phyloP scores from a whole-genome alignment of 2,888 invertebrate genomes.

The Amorpha juglandis region DNA sequence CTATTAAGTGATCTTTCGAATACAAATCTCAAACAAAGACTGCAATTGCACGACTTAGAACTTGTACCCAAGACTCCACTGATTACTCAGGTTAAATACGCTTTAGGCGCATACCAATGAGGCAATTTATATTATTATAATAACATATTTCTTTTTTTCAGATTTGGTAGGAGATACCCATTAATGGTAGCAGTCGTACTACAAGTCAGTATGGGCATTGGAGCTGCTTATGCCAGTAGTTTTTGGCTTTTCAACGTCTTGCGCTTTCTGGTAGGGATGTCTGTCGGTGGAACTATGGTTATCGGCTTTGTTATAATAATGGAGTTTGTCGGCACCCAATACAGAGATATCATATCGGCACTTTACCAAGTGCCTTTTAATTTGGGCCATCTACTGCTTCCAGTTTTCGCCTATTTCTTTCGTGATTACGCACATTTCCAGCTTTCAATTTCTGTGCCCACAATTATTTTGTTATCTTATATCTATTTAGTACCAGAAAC shows the following conservation, averaged over 20 bases:
- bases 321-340: constrained; percentile 86
- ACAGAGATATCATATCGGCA: constrained; percentile 84
- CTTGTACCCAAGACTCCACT: no score
- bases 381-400: constrained; percentile 86
- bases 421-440: constrained; percentile 87
- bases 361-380: constrained; percentile 89
- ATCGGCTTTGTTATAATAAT: constrained; percentile 84
- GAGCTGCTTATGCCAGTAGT: constrained; percentile 87
- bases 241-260: constrained; percentile 86
- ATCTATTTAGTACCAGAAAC: constrained; percentile 90
- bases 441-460: constrained; percentile 86
- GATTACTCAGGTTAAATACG: no score
- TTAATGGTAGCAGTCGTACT: constrained; percentile 88
- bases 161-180: constrained; percentile 90
- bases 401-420: constrained; percentile 85
- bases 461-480: constrained; percentile 84
- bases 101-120: no score
- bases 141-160: constrained; percentile 58
- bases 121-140: no score
- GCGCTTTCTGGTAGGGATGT: constrained; percentile 88
- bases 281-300: constrained; percentile 93
- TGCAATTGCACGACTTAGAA: no score
- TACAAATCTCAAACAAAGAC: no score
- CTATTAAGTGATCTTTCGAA: no score
- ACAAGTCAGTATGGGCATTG: constrained; percentile 88